Evolutionary conservation across 2,888 invertebrate genomes (phyloP), one percentile per base, ranked within the genome.

Genomic region (Hypolimnas misippus): DNA sequence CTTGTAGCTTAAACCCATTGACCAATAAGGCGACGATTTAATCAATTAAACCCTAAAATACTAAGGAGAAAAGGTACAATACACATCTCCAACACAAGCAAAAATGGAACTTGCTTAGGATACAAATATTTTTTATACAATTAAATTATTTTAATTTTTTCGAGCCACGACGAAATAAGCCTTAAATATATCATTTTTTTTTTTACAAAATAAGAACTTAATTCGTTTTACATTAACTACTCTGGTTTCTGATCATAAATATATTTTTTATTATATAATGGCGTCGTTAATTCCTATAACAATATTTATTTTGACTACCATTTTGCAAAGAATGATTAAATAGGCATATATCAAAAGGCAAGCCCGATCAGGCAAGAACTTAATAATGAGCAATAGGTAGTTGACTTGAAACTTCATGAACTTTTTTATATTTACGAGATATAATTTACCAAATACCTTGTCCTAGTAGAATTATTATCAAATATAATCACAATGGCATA

Each of bases 351-450:
- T 33, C 2, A 21, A 16, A 19, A 25, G 54, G 54, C 54, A 54
- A 40, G 21, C 38, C 38, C 53, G 17, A 3, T n/a, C n/a, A 53
- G 53, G 53, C 53, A 53, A 53, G 40, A 54, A 16, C 29, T n/a
- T 19, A 38, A 5, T 19, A 40, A 54, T 54, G 54, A 54, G 53
- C 53, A 53, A 53, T 4, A 12, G 8, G 6, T 25, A 38, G 12
- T n/a, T n/a, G 4, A 19, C 21, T n/a, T 12, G 10, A 21, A 25
- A 49, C 29, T 29, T 8, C 49, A 49, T 14, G 1, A 29, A 29
- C 25, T 19, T 25, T 29, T 49, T 25, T 14, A 49, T 29, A 14
- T 14, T 49, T n/a, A n/a, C n/a, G n/a, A n/a, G 8, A 7, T 14
- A 10, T 35, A 35, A 35, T 35, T 8, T 35, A 6, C 16, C 0